A percentile compares a stretch with the other conserved stretches of the same genome.
phyloP scores from a whole-genome alignment of 2,113 vertebrate genomes.

The Prionailurus viverrinus region DNA sequence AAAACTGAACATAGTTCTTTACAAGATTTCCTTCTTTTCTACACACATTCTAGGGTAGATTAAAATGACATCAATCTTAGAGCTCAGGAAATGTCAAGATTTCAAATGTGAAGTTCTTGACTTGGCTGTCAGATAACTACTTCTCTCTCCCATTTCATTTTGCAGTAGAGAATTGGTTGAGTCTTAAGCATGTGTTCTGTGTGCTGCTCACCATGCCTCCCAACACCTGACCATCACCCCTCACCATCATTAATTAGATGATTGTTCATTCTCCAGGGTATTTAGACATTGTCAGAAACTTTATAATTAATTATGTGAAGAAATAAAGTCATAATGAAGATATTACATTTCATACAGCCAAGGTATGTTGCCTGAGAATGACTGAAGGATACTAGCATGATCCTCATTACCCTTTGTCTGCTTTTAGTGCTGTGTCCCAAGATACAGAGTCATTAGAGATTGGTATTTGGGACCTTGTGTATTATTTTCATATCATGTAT shows the following conservation, averaged over 20 bases:
- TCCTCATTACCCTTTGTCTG: background rate
- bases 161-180: background rate
- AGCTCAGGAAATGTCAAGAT: conserved; percentile 38
- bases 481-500: background rate
- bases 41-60: conserved; percentile 16
- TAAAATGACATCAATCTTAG: conserved; percentile 69
- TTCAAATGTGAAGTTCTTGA: conserved; percentile 56
- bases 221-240: background rate
- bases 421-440: background rate
- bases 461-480: background rate
- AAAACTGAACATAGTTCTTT: conserved; percentile 58
- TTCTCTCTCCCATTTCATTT: conserved; percentile 40
- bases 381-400: background rate
- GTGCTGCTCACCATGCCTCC: background rate
- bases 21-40: conserved; percentile 15
- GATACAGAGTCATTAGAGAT: background rate
- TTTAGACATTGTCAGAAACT: background rate
- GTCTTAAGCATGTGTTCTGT: background rate
- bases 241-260: background rate
- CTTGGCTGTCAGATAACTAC: background rate
- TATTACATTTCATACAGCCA: background rate
- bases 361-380: background rate
- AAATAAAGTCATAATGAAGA: background rate
- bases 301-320: background rate
- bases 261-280: background rate